phyloP scores from a whole-genome alignment of 2,797 vertebrate species.

The Gobio occitaniae region DNA sequence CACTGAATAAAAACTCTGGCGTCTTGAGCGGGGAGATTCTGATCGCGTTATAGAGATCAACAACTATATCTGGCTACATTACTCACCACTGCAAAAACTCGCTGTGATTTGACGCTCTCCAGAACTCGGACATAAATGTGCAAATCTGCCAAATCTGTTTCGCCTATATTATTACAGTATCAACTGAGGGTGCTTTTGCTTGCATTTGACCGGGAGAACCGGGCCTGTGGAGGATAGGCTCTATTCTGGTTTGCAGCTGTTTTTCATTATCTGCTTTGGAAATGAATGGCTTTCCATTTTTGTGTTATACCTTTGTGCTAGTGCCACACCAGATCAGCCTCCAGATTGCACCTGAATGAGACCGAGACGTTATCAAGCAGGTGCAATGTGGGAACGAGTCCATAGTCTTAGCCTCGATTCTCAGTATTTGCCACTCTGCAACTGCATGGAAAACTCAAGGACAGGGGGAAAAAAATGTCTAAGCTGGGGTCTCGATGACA shows the following conservation, averaged over 20 bases:
- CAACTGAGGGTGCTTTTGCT: too few species aligned
- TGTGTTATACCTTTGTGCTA: conserved; percentile 3
- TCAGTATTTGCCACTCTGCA: conserved; percentile 9
- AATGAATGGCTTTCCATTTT: conserved; percentile 18
- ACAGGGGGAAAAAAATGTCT: conserved; percentile 17
- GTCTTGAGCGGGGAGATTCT: too few species aligned
- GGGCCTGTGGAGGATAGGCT: background rate
- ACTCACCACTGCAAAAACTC: too few species aligned
- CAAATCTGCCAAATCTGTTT: too few species aligned
- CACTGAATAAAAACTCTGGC: too few species aligned
- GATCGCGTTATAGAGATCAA: too few species aligned
- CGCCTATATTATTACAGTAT: too few species aligned
- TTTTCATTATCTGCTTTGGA: conserved; percentile 23
- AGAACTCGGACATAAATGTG: too few species aligned
- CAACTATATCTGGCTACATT: too few species aligned
- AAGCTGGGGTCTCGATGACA: conserved; percentile 44
- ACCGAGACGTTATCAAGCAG: conserved; percentile 15
- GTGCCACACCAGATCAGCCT: background rate
- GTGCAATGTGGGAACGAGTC: conserved; percentile 10
- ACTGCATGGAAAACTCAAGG: conserved; percentile 34
- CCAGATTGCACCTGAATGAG: conserved; percentile 52
- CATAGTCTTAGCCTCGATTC: background rate
- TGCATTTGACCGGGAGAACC: too few species aligned
- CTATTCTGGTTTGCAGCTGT: conserved; percentile 11
- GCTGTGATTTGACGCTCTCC: too few species aligned